phyloP scores from a whole-genome alignment of 1,140 invertebrate species.

The Drosophila gunungcola region DNA sequence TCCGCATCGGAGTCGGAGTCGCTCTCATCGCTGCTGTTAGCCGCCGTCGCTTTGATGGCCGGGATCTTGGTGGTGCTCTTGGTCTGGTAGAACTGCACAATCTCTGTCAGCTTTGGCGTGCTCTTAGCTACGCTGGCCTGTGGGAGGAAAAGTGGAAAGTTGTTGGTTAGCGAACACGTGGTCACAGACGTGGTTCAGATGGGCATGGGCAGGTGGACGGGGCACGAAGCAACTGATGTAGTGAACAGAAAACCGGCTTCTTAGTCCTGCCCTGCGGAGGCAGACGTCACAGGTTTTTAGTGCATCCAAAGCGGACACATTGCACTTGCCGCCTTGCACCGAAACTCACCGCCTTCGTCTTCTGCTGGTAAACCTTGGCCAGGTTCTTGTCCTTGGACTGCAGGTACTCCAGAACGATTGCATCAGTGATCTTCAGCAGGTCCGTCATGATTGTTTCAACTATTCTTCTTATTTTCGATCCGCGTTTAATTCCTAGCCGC shows the following conservation, averaged over 20 bases:
- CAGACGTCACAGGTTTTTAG: background rate
- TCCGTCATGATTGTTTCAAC: slow-evolving; percentile 54
- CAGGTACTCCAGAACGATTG: slow-evolving; percentile 87
- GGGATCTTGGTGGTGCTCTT: slow-evolving; percentile 85
- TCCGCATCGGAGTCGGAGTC: slow-evolving; percentile 55
- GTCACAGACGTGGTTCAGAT: background rate
- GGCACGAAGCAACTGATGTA: too few relatives aligned
- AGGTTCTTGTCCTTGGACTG: slow-evolving; percentile 86
- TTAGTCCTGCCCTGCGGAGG: background rate
- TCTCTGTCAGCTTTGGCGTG: slow-evolving; percentile 85
- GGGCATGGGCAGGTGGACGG: background rate
- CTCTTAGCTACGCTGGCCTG: slow-evolving; percentile 85
- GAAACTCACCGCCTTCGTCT: slow-evolving; percentile 87
- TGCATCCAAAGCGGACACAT: background rate
- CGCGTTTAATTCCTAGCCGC: slow-evolving; percentile 35
- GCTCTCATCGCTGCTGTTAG: slow-evolving; percentile 52
- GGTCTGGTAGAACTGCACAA: slow-evolving; percentile 85
- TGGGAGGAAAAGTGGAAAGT: background rate
- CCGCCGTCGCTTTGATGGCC: slow-evolving; percentile 37
- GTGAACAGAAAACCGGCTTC: background rate
- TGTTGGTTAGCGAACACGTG: slow-evolving; percentile 71
- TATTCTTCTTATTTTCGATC: slow-evolving; percentile 17
- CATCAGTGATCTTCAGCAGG: slow-evolving; percentile 54
- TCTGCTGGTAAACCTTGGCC: slow-evolving; percentile 87
- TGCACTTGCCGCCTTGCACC: slow-evolving; percentile 45